These are phyloP conservation scores for Acrocephalus scirpaceus DNA, from an alignment of 2,797 vertebrate genomes.

Conservation along the genomic window DNA sequence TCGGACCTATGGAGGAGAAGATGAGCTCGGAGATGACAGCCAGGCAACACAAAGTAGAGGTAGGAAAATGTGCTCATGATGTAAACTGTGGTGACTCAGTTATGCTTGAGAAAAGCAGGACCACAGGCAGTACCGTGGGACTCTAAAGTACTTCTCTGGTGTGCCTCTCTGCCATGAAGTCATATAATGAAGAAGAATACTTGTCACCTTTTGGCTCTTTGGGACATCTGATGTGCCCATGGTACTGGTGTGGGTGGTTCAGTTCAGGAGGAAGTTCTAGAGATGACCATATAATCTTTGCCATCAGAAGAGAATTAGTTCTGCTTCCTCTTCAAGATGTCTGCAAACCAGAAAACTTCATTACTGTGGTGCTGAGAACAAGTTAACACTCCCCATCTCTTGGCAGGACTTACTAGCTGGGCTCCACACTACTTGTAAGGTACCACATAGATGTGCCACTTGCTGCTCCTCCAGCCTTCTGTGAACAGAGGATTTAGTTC, in stretches of 20 bases:
- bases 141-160: neutral
- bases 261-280: neutral
- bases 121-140: neutral
- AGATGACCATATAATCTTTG: neutral
- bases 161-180: neutral
- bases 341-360: neutral
- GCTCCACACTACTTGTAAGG: neutral
- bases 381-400: neutral
- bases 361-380: neutral
- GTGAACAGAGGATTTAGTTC: neutral
- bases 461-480: neutral
- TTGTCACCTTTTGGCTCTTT: neutral
- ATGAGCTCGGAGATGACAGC: slow-evolving; percentile 90
- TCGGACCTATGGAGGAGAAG: slow-evolving; percentile 92
- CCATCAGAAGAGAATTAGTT: neutral
- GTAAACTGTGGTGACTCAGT: neutral
- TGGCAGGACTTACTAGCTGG: neutral
- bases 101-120: neutral
- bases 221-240: neutral
- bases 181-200: neutral
- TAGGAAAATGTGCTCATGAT: slow-evolving; percentile 55
- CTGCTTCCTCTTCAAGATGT: neutral
- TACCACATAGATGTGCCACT: neutral
- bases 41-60: slow-evolving; percentile 86
- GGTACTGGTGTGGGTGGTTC: neutral